Evolutionary conservation across 2,113 vertebrate species (phyloP).

Genomic region (Scomber japonicus): DNA sequence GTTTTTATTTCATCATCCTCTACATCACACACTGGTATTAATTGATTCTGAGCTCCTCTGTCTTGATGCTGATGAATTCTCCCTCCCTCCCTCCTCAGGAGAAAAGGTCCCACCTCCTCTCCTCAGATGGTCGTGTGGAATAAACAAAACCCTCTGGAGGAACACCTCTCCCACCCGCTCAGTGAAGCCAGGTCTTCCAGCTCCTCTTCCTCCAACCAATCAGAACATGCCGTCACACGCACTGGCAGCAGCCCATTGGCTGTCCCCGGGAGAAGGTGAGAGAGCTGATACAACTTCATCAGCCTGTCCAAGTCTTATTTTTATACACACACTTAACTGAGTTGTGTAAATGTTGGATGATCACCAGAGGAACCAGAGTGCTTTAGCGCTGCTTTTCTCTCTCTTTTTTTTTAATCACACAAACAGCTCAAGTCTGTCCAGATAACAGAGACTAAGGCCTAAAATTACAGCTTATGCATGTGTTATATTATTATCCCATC

Average conservation of each 20-base stretch:
- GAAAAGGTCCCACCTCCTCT: conserved; percentile 89
- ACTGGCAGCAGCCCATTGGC: conserved; percentile 96
- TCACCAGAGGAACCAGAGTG: neutral
- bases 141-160: conserved; percentile 86
- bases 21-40: too few species aligned
- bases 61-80: neutral
- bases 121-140: conserved; percentile 91
- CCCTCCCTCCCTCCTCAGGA: conserved; percentile 81
- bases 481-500: too few species aligned
- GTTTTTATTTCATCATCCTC: too few species aligned
- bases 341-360: conserved; percentile 26
- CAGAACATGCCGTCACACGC: conserved; percentile 88
- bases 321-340: neutral
- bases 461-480: neutral
- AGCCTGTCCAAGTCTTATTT: neutral
- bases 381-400: neutral
- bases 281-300: neutral
- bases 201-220: conserved; percentile 96
- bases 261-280: conserved; percentile 93
- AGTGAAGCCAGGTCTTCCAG: conserved; percentile 92
- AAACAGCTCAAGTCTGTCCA: neutral
- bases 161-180: conserved; percentile 83
- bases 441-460: conserved; percentile 1
- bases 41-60: neutral
- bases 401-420: neutral